Base-by-base conservation (phyloP, 2,888 invertebrate species). In the Lasioglossum calceatum region DNA sequence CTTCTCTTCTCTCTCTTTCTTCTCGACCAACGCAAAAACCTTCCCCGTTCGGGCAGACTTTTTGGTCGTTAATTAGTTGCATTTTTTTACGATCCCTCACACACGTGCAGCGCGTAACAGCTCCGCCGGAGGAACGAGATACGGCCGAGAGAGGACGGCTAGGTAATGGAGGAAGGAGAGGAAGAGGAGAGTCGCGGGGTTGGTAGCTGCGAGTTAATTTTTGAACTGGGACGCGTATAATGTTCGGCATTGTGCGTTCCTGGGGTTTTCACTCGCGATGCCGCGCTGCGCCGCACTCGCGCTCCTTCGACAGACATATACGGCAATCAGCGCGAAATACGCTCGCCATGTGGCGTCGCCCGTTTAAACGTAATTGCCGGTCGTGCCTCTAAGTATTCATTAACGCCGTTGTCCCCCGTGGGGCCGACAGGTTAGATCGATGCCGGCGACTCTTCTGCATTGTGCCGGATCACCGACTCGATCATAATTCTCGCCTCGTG, bases 1-100 rank as follows among this genome's bases (percentile, higher is more conserved):
- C 7, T 10, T 61, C 27, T 27, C 61, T 4, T 5, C 27, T 32
- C 32, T 27, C 7, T 64, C 67, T 67, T 44, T 79, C 74, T 70
- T 64, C 73, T 77, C 72, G 81, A 32, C 67, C 72, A 76, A 50
- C 74, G 54, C 82, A 87, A 91, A 90, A 91, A 88, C 87, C 77
- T 44, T 86, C 84, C 32, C 71, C 77, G 77, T 82, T 88, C 42
- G 89, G 64, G 67, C 81, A 67, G 72, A 90, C 86, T 89, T 92
- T 93, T 93, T 92, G 87, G 89, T 90, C 91, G 90, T 91, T 92
- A 88, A 92, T 93, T 93, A 93, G 92, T 93, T 91, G 92, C 91
- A 91, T 92, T 90, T 89, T 92, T 92, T 92, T 91, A 92, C 90
- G 91, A 91, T 90, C 88, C 80, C 84, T 85, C 71, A 14, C 71